Base-by-base conservation (phyloP, 2,113 vertebrate species). In the Dicaeum eximium region DNA sequence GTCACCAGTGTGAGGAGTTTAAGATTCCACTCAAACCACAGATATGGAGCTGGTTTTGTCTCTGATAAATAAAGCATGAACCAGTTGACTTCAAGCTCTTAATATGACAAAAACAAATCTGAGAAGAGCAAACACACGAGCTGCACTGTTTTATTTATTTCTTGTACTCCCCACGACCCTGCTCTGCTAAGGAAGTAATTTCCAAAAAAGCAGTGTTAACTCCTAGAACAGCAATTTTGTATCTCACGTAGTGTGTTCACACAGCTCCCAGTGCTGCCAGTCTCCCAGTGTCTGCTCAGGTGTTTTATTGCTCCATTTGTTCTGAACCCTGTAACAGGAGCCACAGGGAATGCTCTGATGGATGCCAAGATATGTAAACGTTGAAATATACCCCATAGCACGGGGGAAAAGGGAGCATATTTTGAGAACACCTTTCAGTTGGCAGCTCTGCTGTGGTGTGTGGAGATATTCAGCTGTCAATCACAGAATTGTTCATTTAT, bases 381-480 rank as follows among this genome's bases (percentile, higher is more conserved):
- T 3, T 42, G 67, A 92, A 92, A 73, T 66, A 35, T 0, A n/a
- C 15, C 74, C 16, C 61, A 24, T 2, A 58, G 42, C 81, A 53
- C 0, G 0, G 45, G 22, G 9, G 0, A 2, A 14, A 33, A 56
- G 42, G 3, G 23, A 65, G 18, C 5, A 2, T 54, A 25, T 83
- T 90, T 57, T 65, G 33, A 69, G 64, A 80, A 40, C 33, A 70
- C n/a, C 37, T 88, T 90, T 45, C 62, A 64, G 22, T 19, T 65
- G 48, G 35, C 30, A 61, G 62, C 58, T 65, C 57, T 40, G 65
- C 57, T 38, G 2, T 3, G 1, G 62, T 4, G 3, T 64, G 72
- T 35, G 25, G 45, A 35, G 78, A 81, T 27, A 69, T 18, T 24
- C 50, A 48, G 14, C 42, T 90, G 79, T 57, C 66, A 77, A 1